Percentiles rank a stretch among this genome's conserved stretches.
phyloP scores from a whole-genome alignment of 2,888 invertebrate species.

The Drosophila cracens region DNA sequence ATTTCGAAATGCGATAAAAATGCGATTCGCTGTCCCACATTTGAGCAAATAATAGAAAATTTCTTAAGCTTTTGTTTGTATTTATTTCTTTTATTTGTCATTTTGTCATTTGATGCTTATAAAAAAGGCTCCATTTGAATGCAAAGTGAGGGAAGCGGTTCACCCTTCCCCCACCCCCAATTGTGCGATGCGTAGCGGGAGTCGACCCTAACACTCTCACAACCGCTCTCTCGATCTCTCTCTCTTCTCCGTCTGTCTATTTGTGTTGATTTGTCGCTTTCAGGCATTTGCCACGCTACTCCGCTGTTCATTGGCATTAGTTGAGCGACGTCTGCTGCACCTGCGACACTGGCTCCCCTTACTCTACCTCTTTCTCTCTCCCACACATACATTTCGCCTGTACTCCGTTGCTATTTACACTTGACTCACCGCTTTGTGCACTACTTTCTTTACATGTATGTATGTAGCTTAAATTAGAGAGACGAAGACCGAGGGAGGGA shows the following conservation, averaged over 20 bases:
- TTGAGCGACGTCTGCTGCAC: slow-evolving; percentile 49
- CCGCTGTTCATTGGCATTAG: slow-evolving; percentile 75
- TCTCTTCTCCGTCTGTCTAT: slow-evolving; percentile 19
- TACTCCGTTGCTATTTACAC: slow-evolving; percentile 46
- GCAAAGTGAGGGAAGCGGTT: slow-evolving; percentile 26
- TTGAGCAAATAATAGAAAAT: slow-evolving; percentile 58
- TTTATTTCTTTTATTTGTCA: slow-evolving; percentile 42
- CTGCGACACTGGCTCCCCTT: slow-evolving; percentile 42
- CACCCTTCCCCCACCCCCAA: slow-evolving; percentile 21
- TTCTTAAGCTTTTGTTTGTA: slow-evolving; percentile 54
- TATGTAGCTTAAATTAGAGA: slow-evolving; percentile 16
- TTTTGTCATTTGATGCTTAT: slow-evolving; percentile 43
- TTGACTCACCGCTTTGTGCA: slow-evolving; percentile 45
- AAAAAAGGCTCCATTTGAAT: slow-evolving; percentile 41
- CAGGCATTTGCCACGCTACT: slow-evolving; percentile 61
- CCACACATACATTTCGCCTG: background rate
- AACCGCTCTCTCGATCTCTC: slow-evolving; percentile 6
- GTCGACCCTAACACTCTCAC: background rate
- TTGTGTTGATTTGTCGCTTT: slow-evolving; percentile 46
- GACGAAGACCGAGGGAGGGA: slow-evolving; percentile 2
- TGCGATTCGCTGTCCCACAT: slow-evolving; percentile 65
- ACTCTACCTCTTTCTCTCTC: slow-evolving; percentile 8
- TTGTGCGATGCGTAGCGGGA: slow-evolving; percentile 33
- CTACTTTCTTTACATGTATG: slow-evolving; percentile 47
- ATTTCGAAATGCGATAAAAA: slow-evolving; percentile 68